Evolutionary conservation across 2,113 vertebrate genomes (phyloP), one percentile per base, ranked within the genome.

Genomic region (Psilopsiagon aymara): DNA sequence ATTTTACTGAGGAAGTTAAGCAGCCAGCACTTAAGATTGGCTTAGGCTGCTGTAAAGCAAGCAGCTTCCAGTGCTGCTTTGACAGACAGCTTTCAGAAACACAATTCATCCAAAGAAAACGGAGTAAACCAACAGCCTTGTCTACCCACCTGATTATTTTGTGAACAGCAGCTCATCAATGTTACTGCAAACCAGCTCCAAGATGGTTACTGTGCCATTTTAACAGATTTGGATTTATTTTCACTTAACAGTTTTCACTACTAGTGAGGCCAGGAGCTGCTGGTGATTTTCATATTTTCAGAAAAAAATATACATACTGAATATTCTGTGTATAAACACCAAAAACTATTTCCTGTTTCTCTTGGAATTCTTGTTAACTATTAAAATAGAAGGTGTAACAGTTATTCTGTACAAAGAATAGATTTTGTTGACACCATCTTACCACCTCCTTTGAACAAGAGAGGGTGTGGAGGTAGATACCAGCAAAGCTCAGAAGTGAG

Each of bases 161-260:
- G 60, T 27, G 17, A 81, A 44, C 70, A 86, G 6, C n/a, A 85
- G 47, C 69, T 88, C 46, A 59, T 3, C 73, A 55, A 1, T 8
- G 14, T 46, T 37, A n/a, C 60, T 76, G 41, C 73, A 83, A 13
- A 25, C 15, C 53, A 83, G 23, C 75, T 92, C n/a, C 1, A 1
- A 82, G 29, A 51, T 28, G 0, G 0, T 31, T 13, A n/a, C 19
- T 4, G 27, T 19, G 43, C 28, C 66, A 60, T 43, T 81, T 83
- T 20, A 94, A 89, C n/a, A 31, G 12, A n/a, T 35, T 35, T 14
- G 25, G 12, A 75, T 44, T 73, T 71, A 67, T 71, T 43, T 78
- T 62, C 62, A 55, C 1, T 1, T 10, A 47, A 33, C 7, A 35
- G 29, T 41, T 84, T n/a, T 79, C 27, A 35, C 7, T 41, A 27